Percentiles rank a stretch among this genome's conserved stretches.
phyloP scores from a whole-genome alignment of 2,888 invertebrate genomes.

The Syrphus vitripennis region DNA sequence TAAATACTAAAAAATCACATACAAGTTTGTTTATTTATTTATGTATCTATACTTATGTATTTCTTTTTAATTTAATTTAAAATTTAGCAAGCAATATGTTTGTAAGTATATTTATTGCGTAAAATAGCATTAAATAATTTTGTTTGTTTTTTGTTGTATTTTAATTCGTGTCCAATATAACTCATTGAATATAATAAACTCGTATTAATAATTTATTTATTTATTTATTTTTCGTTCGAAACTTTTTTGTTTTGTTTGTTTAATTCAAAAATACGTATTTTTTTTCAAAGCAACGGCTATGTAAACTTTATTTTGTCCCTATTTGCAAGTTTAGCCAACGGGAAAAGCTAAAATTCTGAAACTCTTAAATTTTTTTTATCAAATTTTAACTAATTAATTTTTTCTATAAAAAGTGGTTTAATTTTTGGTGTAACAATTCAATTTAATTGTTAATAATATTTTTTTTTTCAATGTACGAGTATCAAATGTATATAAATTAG shows the following conservation, averaged over 20 bases:
- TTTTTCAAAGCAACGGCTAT: constrained; percentile 43
- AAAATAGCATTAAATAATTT: constrained; percentile 10
- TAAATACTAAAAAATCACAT: not conserved
- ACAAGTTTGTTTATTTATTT: not conserved
- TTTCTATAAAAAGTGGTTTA: constrained; percentile 44
- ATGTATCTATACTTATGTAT: not conserved
- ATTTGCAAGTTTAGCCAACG: constrained; percentile 11
- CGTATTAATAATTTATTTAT: no score
- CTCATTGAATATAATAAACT: constrained; percentile 29
- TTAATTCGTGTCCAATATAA: constrained; percentile 38
- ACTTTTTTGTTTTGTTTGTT: constrained; percentile 3
- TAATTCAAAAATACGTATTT: constrained; percentile 18
- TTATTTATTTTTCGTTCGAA: constrained; percentile 28
- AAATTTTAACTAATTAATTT: not conserved
- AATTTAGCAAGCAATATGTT: constrained; percentile 32
- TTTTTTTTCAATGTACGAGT: constrained; percentile 30
- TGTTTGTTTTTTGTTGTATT: constrained; percentile 19
- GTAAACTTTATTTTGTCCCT: constrained; percentile 7
- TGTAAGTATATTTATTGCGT: constrained; percentile 1
- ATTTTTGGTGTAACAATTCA: constrained; percentile 26
- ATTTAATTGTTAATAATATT: constrained; percentile 52
- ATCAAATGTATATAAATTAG: constrained; percentile 65
- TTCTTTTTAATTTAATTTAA: not conserved
- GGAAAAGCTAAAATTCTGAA: constrained; percentile 18
- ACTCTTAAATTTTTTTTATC: constrained; percentile 10